These are phyloP conservation scores for Anaspis maculata DNA, from an alignment of 2,888 invertebrate genomes.

Conservation along the genomic window DNA sequence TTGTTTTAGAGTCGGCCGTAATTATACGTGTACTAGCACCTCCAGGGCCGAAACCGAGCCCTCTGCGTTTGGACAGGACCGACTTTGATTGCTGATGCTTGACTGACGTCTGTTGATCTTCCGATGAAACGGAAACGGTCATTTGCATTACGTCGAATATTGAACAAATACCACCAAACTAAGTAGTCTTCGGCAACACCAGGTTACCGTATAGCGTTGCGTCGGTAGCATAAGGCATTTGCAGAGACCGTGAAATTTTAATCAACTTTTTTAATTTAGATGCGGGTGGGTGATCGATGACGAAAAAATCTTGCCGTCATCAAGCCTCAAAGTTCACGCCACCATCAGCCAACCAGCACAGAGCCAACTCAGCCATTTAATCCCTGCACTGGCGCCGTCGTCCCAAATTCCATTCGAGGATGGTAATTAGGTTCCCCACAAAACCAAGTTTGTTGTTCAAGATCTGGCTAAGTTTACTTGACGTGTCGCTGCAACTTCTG, in stretches of 20 bases:
- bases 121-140: slow-evolving; percentile 10
- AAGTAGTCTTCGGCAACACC: neutral
- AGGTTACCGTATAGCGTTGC: too few relatives aligned
- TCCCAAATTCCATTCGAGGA: slow-evolving; percentile 24
- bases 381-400: slow-evolving; percentile 26
- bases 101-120: slow-evolving; percentile 10
- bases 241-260: slow-evolving; percentile 5
- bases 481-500: slow-evolving; percentile 32
- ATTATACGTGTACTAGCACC: slow-evolving; percentile 33
- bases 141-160: slow-evolving; percentile 6
- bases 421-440: slow-evolving; percentile 33
- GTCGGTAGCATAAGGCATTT: too few relatives aligned
- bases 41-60: slow-evolving; percentile 14
- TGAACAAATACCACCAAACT: too few relatives aligned
- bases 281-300: slow-evolving; percentile 1
- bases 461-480: slow-evolving; percentile 29
- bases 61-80: slow-evolving; percentile 4
- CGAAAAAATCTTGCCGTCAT: slow-evolving; percentile 7
- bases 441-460: slow-evolving; percentile 32
- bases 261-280: slow-evolving; percentile 8
- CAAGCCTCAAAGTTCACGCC: too few relatives aligned
- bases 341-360: slow-evolving; percentile 27
- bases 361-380: slow-evolving; percentile 25
- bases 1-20: slow-evolving; percentile 36
- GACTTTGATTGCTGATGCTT: neutral